phyloP scores from a whole-genome alignment of 2,113 vertebrate genomes.

The Dendrocopos noguchii region DNA sequence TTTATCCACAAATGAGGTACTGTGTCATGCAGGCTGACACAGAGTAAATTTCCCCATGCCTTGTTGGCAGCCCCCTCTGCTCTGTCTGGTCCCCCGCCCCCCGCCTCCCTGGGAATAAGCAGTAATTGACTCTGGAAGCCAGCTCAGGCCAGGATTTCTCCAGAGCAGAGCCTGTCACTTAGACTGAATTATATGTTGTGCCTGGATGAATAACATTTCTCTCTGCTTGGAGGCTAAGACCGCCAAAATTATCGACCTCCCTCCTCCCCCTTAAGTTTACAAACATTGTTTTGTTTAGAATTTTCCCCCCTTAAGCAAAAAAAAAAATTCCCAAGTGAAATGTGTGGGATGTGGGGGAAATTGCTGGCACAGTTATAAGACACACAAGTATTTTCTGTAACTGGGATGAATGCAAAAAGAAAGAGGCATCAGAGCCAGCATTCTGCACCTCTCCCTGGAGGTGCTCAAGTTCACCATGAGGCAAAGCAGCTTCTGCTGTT shows the following conservation, averaged over 20 bases:
- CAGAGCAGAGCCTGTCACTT: constrained; percentile 70
- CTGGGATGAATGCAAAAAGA: not conserved
- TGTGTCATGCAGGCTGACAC: constrained; percentile 60
- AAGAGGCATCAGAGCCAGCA: not conserved
- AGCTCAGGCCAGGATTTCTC: constrained; percentile 68
- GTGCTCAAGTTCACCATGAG: not conserved
- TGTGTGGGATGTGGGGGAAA: not conserved
- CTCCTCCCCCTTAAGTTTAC: constrained; percentile 15
- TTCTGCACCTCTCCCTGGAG: not conserved
- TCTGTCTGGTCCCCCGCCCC: constrained; percentile 34
- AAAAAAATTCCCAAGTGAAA: not conserved
- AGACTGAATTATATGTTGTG: constrained; percentile 68
- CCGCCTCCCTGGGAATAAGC: constrained; percentile 60
- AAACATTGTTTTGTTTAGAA: constrained; percentile 43
- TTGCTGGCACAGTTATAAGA: not conserved
- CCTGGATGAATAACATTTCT: constrained; percentile 68
- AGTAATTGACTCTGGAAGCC: constrained; percentile 68
- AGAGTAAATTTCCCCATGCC: constrained; percentile 48
- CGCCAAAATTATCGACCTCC: constrained; percentile 53
- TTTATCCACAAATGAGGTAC: constrained; percentile 71
- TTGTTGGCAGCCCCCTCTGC: constrained; percentile 46
- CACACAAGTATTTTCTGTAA: not conserved
- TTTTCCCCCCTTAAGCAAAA: not conserved
- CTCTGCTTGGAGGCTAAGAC: constrained; percentile 30
- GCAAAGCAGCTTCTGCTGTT: not conserved